phyloP scores from a whole-genome alignment of 1,140 invertebrate species.

The Drosophila navojoa region DNA sequence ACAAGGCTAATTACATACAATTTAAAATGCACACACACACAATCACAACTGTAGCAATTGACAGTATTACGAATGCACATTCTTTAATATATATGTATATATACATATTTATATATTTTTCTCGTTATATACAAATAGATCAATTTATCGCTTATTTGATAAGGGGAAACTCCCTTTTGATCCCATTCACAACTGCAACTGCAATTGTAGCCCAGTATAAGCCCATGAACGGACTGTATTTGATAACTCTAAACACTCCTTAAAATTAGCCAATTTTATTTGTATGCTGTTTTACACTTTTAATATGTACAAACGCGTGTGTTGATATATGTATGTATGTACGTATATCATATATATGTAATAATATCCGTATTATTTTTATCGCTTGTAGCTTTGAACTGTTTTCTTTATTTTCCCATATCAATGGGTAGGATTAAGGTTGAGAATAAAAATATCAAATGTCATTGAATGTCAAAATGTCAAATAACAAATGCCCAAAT shows the following conservation, averaged over 20 bases:
- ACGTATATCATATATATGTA: background rate
- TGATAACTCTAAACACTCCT: slow-evolving; percentile 15
- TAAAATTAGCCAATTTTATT: slow-evolving; percentile 54
- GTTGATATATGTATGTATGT: background rate
- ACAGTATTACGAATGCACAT: slow-evolving; percentile 71
- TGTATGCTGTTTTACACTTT: slow-evolving; percentile 3
- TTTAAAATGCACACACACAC: slow-evolving; percentile 72
- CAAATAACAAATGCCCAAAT: too few relatives aligned
- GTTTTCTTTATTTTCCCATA: background rate
- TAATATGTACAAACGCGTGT: background rate
- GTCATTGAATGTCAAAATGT: too few relatives aligned
- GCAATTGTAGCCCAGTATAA: slow-evolving; percentile 22
- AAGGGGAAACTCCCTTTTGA: background rate
- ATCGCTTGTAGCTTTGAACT: background rate
- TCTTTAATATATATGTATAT: slow-evolving; percentile 19
- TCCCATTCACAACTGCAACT: slow-evolving; percentile 8
- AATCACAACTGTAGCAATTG: slow-evolving; percentile 37
- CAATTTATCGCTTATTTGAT: background rate
- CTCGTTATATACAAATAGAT: background rate
- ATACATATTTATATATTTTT: too few relatives aligned
- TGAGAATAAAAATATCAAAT: too few relatives aligned
- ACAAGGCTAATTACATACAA: slow-evolving; percentile 48
- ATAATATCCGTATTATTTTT: background rate
- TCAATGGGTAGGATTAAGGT: too few relatives aligned
- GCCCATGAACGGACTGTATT: slow-evolving; percentile 26